Conservation (phyloP, 2,113 vertebrate species). For the Panthera leo region DNA sequence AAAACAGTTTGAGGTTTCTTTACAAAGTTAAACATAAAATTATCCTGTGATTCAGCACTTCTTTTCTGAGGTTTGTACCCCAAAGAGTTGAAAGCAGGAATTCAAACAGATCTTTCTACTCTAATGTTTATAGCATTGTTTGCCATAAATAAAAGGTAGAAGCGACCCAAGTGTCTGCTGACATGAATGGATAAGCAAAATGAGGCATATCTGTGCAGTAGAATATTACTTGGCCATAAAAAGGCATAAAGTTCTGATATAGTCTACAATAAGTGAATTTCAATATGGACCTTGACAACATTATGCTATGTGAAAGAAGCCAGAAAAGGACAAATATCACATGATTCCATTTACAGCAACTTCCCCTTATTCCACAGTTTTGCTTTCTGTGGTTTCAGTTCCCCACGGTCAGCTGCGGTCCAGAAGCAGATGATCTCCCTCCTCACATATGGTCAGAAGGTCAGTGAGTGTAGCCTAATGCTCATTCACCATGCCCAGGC, state of each 20-base stretch:
- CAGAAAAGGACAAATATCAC: background rate
- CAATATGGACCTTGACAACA: background rate
- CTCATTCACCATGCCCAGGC: background rate
- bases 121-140: background rate
- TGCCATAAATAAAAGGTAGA: background rate
- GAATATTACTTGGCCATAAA: slow-evolving; percentile 14
- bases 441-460: background rate
- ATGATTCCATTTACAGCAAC: background rate
- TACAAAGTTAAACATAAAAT: background rate
- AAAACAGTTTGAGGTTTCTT: background rate
- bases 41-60: background rate
- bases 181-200: background rate
- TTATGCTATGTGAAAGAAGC: background rate
- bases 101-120: background rate
- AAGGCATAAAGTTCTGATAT: background rate
- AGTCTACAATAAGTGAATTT: background rate
- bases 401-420: background rate
- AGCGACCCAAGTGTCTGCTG: background rate
- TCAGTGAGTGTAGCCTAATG: background rate
- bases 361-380: background rate
- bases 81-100: background rate
- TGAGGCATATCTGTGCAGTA: background rate
- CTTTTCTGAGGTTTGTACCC: background rate
- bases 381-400: background rate
- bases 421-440: background rate